Percentiles rank a stretch among this genome's conserved stretches.
Evolutionary conservation across 1,140 invertebrate species (phyloP).

Genomic region (Drosophila virilis): DNA sequence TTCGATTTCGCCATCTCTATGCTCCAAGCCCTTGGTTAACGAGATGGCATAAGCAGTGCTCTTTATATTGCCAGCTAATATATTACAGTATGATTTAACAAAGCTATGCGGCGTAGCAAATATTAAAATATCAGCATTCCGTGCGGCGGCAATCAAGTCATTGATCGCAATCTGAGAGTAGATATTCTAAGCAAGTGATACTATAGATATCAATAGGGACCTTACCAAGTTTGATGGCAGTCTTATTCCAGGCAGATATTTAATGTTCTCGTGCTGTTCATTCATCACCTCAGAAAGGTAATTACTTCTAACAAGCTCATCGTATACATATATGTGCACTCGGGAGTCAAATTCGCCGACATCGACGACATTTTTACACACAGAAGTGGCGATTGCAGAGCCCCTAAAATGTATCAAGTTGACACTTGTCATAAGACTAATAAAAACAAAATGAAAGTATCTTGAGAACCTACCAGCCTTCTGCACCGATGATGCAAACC

Average conservation of each 20-base stretch:
- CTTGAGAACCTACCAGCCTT: slow-evolving; percentile 56
- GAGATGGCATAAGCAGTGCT: slow-evolving; percentile 95
- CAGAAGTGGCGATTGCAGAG: slow-evolving; percentile 63
- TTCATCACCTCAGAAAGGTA: slow-evolving; percentile 62
- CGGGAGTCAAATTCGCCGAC: slow-evolving; percentile 41
- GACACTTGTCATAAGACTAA: not conserved
- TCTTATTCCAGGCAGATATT: slow-evolving; percentile 65
- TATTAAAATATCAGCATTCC: slow-evolving; percentile 96
- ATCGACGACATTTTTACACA: slow-evolving; percentile 50
- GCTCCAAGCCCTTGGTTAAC: slow-evolving; percentile 97
- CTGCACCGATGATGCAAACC: slow-evolving; percentile 70
- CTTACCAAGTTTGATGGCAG: slow-evolving; percentile 62
- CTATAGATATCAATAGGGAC: not conserved
- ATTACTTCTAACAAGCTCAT: slow-evolving; percentile 50
- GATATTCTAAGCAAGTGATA: not conserved
- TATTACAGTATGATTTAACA: slow-evolving; percentile 92
- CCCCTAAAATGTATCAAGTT: slow-evolving; percentile 45
- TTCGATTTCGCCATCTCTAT: slow-evolving; percentile 94
- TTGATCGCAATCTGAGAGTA: slow-evolving; percentile 93
- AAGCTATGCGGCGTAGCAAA: slow-evolving; percentile 99
- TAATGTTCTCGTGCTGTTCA: slow-evolving; percentile 63
- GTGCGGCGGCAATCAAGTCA: slow-evolving; percentile 94
- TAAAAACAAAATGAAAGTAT: not conserved
- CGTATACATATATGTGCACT: slow-evolving; percentile 65
- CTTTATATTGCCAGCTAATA: slow-evolving; percentile 94